These are phyloP conservation scores for Solea senegalensis DNA, from an alignment of 2,113 vertebrate species.

Conservation along the genomic window DNA sequence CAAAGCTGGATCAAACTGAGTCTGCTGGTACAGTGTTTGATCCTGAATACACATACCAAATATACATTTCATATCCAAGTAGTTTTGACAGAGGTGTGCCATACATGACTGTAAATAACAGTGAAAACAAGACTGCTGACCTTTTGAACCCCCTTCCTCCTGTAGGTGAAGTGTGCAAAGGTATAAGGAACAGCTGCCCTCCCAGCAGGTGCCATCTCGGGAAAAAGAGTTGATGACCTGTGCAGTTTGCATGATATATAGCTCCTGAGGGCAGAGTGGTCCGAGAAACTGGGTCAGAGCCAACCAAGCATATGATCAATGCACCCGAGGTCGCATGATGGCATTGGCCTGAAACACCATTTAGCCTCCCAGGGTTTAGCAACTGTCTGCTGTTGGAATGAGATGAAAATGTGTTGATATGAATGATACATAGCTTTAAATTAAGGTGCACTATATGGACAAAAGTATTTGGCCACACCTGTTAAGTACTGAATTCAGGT, in stretches of 20 bases:
- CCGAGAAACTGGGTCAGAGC: conserved; percentile 66
- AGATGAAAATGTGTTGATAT: conserved; percentile 60
- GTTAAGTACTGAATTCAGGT: no score
- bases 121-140: conserved; percentile 27
- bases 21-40: no score
- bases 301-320: conserved; percentile 66
- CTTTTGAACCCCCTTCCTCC: conserved; percentile 32
- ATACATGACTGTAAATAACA: conserved; percentile 19
- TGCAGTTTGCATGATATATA: conserved; percentile 55
- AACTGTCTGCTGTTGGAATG: conserved; percentile 48
- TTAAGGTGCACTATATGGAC: no score
- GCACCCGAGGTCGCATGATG: conserved; percentile 65
- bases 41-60: no score
- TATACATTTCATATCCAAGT: no score
- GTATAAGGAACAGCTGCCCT: conserved; percentile 55
- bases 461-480: no score
- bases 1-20: no score
- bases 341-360: conserved; percentile 63
- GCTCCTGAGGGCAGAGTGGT: conserved; percentile 48
- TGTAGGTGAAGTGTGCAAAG: conserved; percentile 22
- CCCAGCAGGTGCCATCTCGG: conserved; percentile 54
- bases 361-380: conserved; percentile 64
- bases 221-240: conserved; percentile 61
- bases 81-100: not conserved
- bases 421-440: conserved; percentile 18